A percentile compares a stretch with the other conserved stretches of the same genome.
These are phyloP conservation scores for Piscicola geometra DNA, from an alignment of 2,888 invertebrate species.

Conservation along the genomic window DNA sequence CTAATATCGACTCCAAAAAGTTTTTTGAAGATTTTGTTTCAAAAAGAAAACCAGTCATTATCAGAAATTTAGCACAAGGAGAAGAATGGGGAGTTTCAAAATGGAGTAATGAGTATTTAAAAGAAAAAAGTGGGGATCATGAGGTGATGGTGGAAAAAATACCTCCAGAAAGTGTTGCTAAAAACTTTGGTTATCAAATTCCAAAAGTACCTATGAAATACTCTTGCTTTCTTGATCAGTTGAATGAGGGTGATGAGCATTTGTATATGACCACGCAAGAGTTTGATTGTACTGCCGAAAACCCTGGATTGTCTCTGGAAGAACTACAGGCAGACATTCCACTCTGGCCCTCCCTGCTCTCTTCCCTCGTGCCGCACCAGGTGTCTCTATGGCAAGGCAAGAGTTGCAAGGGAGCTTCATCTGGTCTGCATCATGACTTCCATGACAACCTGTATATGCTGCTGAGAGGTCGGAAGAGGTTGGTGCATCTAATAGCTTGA, in stretches of 20 bases:
- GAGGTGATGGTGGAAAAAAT: slow-evolving; percentile 38
- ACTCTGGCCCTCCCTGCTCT: slow-evolving; percentile 31
- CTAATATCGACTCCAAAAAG: slow-evolving; percentile 26
- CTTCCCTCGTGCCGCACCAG: slow-evolving; percentile 37
- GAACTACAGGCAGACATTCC: slow-evolving; percentile 36
- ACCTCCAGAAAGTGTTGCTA: not conserved
- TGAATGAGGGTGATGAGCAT: slow-evolving; percentile 28
- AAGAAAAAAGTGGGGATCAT: slow-evolving; percentile 32
- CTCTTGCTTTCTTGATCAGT: slow-evolving; percentile 29
- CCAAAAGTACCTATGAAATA: slow-evolving; percentile 38
- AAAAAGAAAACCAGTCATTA: slow-evolving; percentile 35
- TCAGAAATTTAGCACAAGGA: slow-evolving; percentile 27
- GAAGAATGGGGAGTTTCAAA: slow-evolving; percentile 30
- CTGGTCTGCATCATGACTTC: slow-evolving; percentile 41
- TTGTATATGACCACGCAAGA: slow-evolving; percentile 41
- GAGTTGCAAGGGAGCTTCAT: slow-evolving; percentile 34
- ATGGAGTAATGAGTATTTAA: slow-evolving; percentile 38
- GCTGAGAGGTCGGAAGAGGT: slow-evolving; percentile 38
- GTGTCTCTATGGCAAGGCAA: slow-evolving; percentile 41
- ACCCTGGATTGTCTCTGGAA: slow-evolving; percentile 36
- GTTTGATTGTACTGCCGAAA: slow-evolving; percentile 36
- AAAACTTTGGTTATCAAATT: slow-evolving; percentile 33
- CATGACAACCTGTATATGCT: slow-evolving; percentile 41
- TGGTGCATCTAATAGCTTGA: not conserved
- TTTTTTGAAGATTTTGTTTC: slow-evolving; percentile 37